These are phyloP conservation scores for Akabosia matsudoensis DNA, from an alignment of 1,140 invertebrate genomes.

Conservation along the genomic window DNA sequence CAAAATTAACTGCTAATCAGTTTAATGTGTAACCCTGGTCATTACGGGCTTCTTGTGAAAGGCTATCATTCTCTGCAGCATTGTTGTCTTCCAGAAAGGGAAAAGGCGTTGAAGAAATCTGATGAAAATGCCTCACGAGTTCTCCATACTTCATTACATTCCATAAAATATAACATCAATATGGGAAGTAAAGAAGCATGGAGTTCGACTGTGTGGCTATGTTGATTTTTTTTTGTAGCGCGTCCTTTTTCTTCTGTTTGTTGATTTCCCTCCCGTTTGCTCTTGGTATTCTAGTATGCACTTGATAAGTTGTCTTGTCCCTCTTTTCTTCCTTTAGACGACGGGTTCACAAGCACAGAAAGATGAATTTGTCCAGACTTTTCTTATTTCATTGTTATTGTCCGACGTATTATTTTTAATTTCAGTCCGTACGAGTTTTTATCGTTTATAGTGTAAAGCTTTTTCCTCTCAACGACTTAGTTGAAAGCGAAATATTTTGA, in stretches of 20 bases:
- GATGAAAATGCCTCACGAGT: slow-evolving; percentile 41
- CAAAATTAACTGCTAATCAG: too few relatives aligned
- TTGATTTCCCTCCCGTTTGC: neutral
- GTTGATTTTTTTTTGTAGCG: neutral
- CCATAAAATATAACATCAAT: slow-evolving; percentile 76
- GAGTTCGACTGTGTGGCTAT: slow-evolving; percentile 60
- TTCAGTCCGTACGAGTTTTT: neutral
- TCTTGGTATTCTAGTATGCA: neutral
- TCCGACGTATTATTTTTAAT: slow-evolving; percentile 1
- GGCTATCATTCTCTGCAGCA: neutral
- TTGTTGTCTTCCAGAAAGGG: neutral
- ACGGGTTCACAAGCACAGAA: neutral
- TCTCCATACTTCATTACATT: slow-evolving; percentile 69
- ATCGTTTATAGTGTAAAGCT: neutral
- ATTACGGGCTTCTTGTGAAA: too few relatives aligned
- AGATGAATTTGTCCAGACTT: neutral
- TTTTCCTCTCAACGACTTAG: neutral
- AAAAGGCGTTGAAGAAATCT: neutral
- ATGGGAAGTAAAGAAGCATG: slow-evolving; percentile 96
- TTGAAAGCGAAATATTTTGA: neutral
- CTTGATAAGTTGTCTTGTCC: neutral
- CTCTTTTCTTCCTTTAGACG: neutral
- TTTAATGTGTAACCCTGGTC: too few relatives aligned
- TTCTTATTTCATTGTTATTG: neutral
- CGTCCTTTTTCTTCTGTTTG: neutral